phyloP scores from a whole-genome alignment of 2,888 invertebrate genomes.

The Sussaba pulchella region DNA sequence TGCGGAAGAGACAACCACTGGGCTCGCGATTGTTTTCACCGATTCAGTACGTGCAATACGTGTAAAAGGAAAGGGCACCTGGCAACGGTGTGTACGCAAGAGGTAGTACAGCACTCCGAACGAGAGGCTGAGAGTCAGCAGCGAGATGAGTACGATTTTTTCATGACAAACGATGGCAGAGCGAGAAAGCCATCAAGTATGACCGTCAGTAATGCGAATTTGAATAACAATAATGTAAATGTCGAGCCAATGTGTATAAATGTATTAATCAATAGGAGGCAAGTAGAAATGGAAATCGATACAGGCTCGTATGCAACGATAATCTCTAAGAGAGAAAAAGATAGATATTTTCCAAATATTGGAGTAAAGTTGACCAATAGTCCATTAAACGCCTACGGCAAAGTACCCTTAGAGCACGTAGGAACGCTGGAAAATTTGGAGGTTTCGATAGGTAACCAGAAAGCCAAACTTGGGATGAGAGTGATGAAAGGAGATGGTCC shows the following conservation, averaged over 20 bases:
- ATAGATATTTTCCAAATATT: conserved; percentile 44
- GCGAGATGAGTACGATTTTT: conserved; percentile 30
- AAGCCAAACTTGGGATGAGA: conserved; percentile 8
- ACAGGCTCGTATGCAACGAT: conserved; percentile 50
- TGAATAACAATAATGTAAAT: conserved; percentile 33
- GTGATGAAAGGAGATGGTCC: conserved; percentile 57
- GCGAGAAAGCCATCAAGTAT: not conserved
- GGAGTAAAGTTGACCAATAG: conserved; percentile 10
- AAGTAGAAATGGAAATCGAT: conserved; percentile 48
- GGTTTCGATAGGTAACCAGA: conserved; percentile 44
- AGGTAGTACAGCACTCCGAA: not conserved
- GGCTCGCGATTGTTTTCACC: conserved; percentile 27
- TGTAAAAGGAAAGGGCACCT: conserved; percentile 44
- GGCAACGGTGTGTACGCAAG: conserved; percentile 21
- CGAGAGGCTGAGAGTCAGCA: not conserved
- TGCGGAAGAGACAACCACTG: conserved; percentile 40
- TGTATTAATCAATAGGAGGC: conserved; percentile 14
- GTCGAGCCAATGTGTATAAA: conserved; percentile 43
- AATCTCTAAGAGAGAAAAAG: conserved; percentile 23
- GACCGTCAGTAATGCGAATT: conserved; percentile 7
- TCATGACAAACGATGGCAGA: conserved; percentile 1
- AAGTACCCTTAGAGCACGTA: conserved; percentile 26
- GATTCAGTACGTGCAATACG: conserved; percentile 34
- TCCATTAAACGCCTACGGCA: conserved; percentile 31
- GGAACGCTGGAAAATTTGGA: conserved; percentile 38